Evolutionary conservation across 1,140 invertebrate genomes (phyloP), one percentile per base, ranked within the genome.

Genomic region (Anastrepha obliqua): DNA sequence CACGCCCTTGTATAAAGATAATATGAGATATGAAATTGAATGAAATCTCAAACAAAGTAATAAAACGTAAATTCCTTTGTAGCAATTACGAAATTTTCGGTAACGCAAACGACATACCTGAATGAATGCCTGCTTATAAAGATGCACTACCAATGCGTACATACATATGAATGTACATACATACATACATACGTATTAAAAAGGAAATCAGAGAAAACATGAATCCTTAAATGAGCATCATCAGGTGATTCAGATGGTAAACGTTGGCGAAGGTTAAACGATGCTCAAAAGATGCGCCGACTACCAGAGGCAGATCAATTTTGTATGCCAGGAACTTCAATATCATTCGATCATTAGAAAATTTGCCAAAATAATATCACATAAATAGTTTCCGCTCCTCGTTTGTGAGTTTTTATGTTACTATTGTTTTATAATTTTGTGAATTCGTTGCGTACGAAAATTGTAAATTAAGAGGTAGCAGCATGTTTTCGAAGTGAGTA

Each of bases 1-100:
- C 1, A 29, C 29, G 29, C 29, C 29, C 29, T 29, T 29, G 55
- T 58, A 13, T 58, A 8, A 58, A 58, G 13, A 58, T 13, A 58
- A 58, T 13, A 1, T 58, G 7, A 67, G 29, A 29, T 42, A 67
- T 42, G 3, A 67, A 65, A 65, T 29, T 67, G 7, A 67, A 67
- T 67, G 2, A 8, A 67, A 67, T 20, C 65, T 39, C 55, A 58
- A 13, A 58, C 55, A 67, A 42, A 67, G 65, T 6, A 29, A 67
- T 51, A 81, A 17, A 44, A 78, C 51, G 42, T 29, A 20, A 81
- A 20, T n/a, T 81, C 51, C 51, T 44, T 42, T 81, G 47, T 58
- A 55, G 51, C 74, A 81, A 81, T 81, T 81, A 81, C 74, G 44
- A 15, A 42, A 81, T 81, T 51, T 81, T 44, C 74, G 42, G 74